A percentile compares a stretch with the other conserved stretches of the same genome.
phyloP scores from a whole-genome alignment of 2,888 invertebrate species.

The Pyrgus malvae region DNA sequence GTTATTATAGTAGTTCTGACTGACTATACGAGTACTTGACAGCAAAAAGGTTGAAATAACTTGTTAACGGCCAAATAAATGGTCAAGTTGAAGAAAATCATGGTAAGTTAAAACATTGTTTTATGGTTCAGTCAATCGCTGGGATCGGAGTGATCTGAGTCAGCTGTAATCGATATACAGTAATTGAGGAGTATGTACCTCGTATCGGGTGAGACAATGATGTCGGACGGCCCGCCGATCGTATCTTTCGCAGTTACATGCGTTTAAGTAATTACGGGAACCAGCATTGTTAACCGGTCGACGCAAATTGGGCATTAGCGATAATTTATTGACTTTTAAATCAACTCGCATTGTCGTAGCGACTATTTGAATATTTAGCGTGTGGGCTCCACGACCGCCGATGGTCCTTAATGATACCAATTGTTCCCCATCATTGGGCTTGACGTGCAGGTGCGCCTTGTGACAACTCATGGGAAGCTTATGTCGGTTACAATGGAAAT shows the following conservation, averaged over 20 bases:
- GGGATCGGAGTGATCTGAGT: slow-evolving; percentile 64
- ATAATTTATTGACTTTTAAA: slow-evolving; percentile 79
- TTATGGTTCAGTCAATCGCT: slow-evolving; percentile 70
- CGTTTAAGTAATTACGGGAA: slow-evolving; percentile 82
- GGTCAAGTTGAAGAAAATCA: too few relatives aligned
- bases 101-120: slow-evolving; percentile 66
- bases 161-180: slow-evolving; percentile 74
- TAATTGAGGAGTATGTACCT: slow-evolving; percentile 70
- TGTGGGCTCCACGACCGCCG: slow-evolving; percentile 61
- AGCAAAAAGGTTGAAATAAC: too few relatives aligned
- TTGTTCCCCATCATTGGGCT: slow-evolving; percentile 75
- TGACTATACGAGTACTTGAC: too few relatives aligned
- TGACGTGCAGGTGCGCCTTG: slow-evolving; percentile 65
- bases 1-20: too few relatives aligned
- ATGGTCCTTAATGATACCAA: slow-evolving; percentile 75
- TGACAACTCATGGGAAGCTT: slow-evolving; percentile 36
- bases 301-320: slow-evolving; percentile 81
- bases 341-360: slow-evolving; percentile 72
- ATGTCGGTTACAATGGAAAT: slow-evolving; percentile 13
- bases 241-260: slow-evolving; percentile 77
- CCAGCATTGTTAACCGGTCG: slow-evolving; percentile 76
- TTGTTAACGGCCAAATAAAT: too few relatives aligned
- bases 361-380: slow-evolving; percentile 75
- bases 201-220: slow-evolving; percentile 72
- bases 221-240: slow-evolving; percentile 56